Base-by-base conservation (phyloP, 2,888 invertebrate species). In the Agonum fuliginosum region DNA sequence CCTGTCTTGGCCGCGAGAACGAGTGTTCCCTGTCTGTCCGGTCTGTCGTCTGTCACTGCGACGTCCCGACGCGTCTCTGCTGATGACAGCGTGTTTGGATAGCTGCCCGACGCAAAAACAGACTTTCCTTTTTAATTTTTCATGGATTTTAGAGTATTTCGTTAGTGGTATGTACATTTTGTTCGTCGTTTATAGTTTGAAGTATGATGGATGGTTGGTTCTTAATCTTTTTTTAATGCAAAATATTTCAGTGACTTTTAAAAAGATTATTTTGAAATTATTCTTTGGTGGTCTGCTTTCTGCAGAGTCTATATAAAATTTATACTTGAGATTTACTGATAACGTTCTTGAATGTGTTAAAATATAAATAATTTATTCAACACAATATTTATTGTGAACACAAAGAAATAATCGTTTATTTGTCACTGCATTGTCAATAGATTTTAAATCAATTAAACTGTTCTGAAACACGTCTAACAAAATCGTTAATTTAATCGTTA, bases 41-140 rank as follows among this genome's bases (percentile, higher is more conserved):
- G 12, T 22, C 24, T 27, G 54, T 24, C 43, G 43, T 67, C 58
- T 67, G 67, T 67, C 67, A 67, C 20, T 12, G 14, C 20, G 17
- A 17, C 19, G 34, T 65, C n/a, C 54, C 24, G 24, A 46, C 46
- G 3, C 14, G 19, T 22, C n/a, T 22, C 41, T 67, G 19, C 12
- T 37, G 67, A 24, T 22, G 67, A 67, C 67, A 67, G 67, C 67
- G 12, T 67, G 41, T 67, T 67, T 67, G 67, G 67, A 67, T 20
- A 37, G 43, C n/a, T 67, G 67, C 67, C 67, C 67, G 20, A 27
- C 27, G 17, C 30, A n/a, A 30, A 58, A 62, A 62, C 30, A 0
- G 8, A 27, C 17, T 62, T 17, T 46, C 12, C 8, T 62, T 62
- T 62, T 62, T 62, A n/a, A 62, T 62, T 62, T 46, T 62, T 8